phyloP scores from a whole-genome alignment of 2,113 vertebrate species.

The Caretta caretta region DNA sequence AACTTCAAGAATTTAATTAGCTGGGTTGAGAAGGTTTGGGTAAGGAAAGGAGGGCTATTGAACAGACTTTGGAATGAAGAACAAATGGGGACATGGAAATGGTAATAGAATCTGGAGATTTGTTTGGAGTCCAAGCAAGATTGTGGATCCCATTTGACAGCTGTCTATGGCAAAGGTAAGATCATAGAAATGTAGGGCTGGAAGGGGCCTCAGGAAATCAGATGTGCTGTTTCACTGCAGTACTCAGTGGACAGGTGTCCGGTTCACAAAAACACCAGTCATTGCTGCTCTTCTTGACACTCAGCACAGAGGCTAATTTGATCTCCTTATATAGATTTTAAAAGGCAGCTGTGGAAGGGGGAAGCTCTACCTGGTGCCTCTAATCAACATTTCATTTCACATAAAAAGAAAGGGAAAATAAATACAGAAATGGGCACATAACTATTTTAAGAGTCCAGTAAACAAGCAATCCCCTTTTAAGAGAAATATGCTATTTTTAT shows the following conservation, averaged over 20 bases:
- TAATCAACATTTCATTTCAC: not conserved
- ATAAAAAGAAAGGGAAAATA: not conserved
- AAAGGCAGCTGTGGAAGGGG: not conserved
- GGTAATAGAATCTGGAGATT: not conserved
- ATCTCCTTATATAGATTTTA: not conserved
- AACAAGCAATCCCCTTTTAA: conserved; percentile 52
- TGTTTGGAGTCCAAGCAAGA: rapidly evolving
- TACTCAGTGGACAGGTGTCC: not conserved
- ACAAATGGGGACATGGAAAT: not conserved
- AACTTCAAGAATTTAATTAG: not conserved
- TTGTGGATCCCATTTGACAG: not conserved
- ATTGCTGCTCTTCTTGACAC: rapidly evolving
- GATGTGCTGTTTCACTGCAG: not conserved
- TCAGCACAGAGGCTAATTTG: not conserved
- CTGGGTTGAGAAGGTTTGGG: not conserved
- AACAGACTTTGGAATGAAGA: not conserved
- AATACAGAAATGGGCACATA: not conserved
- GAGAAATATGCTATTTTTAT: conserved; percentile 51
- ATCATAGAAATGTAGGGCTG: not conserved
- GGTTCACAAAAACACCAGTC: not conserved
- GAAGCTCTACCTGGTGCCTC: not conserved
- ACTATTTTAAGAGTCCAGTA: not conserved
- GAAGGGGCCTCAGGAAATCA: not conserved
- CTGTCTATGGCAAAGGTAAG: not conserved
- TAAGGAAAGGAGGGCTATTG: not conserved